These are phyloP conservation scores for Xiphydria camelus DNA, from an alignment of 2,888 invertebrate species.

Conservation along the genomic window DNA sequence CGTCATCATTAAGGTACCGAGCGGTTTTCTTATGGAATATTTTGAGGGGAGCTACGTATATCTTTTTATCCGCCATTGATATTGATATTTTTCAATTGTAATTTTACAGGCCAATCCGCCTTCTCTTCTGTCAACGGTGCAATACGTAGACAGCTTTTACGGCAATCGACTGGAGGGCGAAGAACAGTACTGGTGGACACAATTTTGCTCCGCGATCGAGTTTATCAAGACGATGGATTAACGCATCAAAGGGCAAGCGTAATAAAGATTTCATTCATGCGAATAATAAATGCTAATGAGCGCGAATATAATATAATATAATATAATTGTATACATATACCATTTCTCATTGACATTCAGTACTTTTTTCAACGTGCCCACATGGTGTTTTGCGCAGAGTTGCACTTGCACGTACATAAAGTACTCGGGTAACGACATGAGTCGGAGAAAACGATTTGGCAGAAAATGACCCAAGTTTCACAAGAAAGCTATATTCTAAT, in stretches of 20 bases:
- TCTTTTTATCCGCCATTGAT: not conserved
- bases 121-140: constrained; percentile 90
- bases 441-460: too few species aligned
- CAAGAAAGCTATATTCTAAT: too few species aligned
- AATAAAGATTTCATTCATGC: not conserved
- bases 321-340: too few species aligned
- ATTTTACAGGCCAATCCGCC: constrained; percentile 85
- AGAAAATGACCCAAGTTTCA: too few species aligned
- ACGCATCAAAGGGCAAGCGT: constrained; percentile 37
- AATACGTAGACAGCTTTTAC: constrained; percentile 93
- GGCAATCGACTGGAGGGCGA: constrained; percentile 82
- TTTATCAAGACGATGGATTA: constrained; percentile 98
- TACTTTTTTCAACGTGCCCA: too few species aligned
- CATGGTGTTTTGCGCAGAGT: too few species aligned
- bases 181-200: constrained; percentile 98
- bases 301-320: too few species aligned
- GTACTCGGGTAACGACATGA: too few species aligned
- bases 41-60: constrained; percentile 18
- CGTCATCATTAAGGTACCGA: constrained; percentile 90
- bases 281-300: too few species aligned
- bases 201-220: constrained; percentile 94
- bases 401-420: too few species aligned
- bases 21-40: too few species aligned
- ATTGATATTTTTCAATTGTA: not conserved
- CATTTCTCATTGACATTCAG: too few species aligned